Conservation (phyloP, 2,113 vertebrate species). For the Trogon surrucura region DNA sequence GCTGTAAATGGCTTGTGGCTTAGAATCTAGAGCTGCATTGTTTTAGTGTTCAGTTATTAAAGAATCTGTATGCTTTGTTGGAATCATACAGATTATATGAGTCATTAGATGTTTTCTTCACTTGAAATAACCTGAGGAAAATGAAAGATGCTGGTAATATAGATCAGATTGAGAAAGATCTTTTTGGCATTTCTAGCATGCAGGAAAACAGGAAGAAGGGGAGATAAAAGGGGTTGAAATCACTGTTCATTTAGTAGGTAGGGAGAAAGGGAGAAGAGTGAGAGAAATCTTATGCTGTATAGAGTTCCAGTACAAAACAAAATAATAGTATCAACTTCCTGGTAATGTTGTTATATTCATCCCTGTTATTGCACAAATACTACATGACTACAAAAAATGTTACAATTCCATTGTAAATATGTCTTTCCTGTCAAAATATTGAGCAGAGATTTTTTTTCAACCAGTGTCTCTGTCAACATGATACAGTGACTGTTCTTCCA, state of each 20-base stretch:
- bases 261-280: background rate
- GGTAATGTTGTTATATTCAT: background rate
- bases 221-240: background rate
- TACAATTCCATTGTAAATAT: background rate
- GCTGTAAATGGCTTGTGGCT: background rate
- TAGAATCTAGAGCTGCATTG: background rate
- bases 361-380: background rate
- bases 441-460: background rate
- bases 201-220: background rate
- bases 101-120: background rate
- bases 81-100: background rate
- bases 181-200: background rate
- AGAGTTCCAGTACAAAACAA: background rate
- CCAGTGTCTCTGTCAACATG: background rate
- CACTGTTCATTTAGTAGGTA: background rate
- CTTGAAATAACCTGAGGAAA: constrained; percentile 11
- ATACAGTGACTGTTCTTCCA: background rate
- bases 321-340: background rate
- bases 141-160: background rate
- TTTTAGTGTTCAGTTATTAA: background rate
- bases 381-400: background rate
- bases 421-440: background rate
- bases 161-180: background rate
- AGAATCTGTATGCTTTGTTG: background rate
- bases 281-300: background rate